Percentiles rank a stretch among this genome's conserved stretches.
phyloP scores from a whole-genome alignment of 1,140 invertebrate species.

The Halictus rubicundus region DNA sequence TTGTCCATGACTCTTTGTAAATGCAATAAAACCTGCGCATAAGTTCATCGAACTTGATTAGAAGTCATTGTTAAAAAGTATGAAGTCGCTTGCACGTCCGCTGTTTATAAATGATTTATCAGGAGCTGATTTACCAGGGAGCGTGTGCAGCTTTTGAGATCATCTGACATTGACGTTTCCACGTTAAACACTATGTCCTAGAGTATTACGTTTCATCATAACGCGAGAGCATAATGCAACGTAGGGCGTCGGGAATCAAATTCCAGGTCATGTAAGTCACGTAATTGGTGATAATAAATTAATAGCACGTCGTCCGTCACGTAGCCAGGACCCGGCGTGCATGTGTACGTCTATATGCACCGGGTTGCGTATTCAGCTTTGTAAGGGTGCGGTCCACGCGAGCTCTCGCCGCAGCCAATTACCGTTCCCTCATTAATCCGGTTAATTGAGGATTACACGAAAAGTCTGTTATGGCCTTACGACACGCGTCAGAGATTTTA shows the following conservation, averaged over 20 bases:
- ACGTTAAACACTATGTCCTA: not conserved
- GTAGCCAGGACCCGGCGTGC: not conserved
- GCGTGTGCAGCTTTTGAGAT: not conserved
- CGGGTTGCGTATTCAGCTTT: constrained; percentile 29
- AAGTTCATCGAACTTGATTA: no score
- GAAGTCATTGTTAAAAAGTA: no score
- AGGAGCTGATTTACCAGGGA: not conserved
- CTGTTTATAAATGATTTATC: not conserved
- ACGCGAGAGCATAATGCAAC: not conserved
- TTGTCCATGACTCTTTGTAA: no score
- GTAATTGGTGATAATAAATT: constrained; percentile 63
- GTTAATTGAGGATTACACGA: constrained; percentile 74
- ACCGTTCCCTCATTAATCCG: constrained; percentile 71
- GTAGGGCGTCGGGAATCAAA: not conserved
- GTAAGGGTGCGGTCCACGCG: constrained; percentile 46
- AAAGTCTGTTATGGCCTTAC: constrained; percentile 75
- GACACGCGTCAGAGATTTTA: constrained; percentile 52
- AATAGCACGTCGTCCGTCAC: constrained; percentile 46
- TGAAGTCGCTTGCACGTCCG: no score
- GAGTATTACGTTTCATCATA: not conserved
- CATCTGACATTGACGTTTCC: not conserved
- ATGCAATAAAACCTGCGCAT: no score
- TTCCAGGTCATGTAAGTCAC: constrained; percentile 24
- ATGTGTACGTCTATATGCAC: not conserved
- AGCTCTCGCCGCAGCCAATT: constrained; percentile 71